phyloP scores from a whole-genome alignment of 1,140 invertebrate genomes.

The Micrasema minimum region DNA sequence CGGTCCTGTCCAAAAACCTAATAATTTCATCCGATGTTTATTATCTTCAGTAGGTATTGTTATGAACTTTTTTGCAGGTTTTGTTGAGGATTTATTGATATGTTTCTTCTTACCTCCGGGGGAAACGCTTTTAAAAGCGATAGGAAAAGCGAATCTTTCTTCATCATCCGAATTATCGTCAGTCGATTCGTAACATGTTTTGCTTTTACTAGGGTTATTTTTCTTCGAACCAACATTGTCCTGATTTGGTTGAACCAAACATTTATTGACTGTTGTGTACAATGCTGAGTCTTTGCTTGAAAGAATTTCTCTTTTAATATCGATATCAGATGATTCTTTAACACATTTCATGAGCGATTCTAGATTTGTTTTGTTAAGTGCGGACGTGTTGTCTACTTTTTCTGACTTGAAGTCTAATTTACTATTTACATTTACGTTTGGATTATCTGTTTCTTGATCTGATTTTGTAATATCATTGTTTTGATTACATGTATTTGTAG shows the following conservation, averaged over 20 bases:
- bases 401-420: neutral
- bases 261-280: neutral
- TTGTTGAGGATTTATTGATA: neutral
- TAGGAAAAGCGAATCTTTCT: conserved; percentile 37
- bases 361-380: neutral
- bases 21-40: conserved; percentile 61
- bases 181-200: neutral
- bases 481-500: neutral
- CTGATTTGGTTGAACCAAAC: neutral
- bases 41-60: conserved; percentile 41
- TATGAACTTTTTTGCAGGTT: conserved; percentile 45
- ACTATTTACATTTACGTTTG: neutral
- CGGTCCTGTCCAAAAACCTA: conserved; percentile 71
- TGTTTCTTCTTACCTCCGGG: conserved; percentile 33
- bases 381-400: neutral
- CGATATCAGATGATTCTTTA: neutral
- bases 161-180: conserved; percentile 23
- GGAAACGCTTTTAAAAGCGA: conserved; percentile 1
- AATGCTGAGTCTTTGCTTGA: neutral
- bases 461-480: neutral
- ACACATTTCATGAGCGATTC: too few species aligned
- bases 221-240: neutral
- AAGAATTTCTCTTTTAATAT: neutral
- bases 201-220: neutral
- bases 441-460: neutral